Evolutionary conservation across 64 coral and sea anemone species (phyloP).

Genomic region (Platygyra sinensis): DNA sequence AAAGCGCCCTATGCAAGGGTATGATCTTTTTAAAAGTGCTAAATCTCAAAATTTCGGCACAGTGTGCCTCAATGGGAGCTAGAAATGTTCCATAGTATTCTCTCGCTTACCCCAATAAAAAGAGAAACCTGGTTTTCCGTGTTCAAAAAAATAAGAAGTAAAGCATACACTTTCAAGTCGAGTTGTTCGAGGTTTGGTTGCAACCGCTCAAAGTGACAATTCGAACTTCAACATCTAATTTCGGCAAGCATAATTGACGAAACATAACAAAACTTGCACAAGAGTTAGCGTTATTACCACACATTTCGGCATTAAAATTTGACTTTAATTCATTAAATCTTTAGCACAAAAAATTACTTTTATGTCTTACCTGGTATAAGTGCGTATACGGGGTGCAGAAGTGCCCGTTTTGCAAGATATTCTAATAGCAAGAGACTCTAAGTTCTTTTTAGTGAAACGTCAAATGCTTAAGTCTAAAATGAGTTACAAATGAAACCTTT

Average conservation of each 20-base stretch:
- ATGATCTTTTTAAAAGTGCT: too few species aligned
- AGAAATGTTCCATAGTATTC: too few species aligned
- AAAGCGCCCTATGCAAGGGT: too few species aligned
- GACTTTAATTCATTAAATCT: slow-evolving; percentile 18
- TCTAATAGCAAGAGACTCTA: slow-evolving; percentile 35
- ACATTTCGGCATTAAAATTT: slow-evolving; percentile 37
- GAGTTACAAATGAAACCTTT: slow-evolving; percentile 24
- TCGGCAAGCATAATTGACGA: slow-evolving; percentile 4
- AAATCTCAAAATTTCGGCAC: too few species aligned
- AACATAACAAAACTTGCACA: slow-evolving; percentile 11
- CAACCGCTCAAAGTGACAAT: slow-evolving; percentile 26
- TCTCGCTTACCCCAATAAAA: too few species aligned
- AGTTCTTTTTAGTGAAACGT: slow-evolving; percentile 37
- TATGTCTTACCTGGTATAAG: slow-evolving; percentile 19
- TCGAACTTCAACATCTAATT: slow-evolving; percentile 33
- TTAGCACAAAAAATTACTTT: slow-evolving; percentile 11
- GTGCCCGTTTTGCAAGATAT: slow-evolving; percentile 52
- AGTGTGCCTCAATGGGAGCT: too few species aligned
- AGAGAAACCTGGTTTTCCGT: too few species aligned
- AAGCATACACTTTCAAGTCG: slow-evolving; percentile 43
- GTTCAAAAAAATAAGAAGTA: slow-evolving; percentile 30
- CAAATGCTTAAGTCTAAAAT: slow-evolving; percentile 35
- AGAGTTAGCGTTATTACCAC: slow-evolving; percentile 30
- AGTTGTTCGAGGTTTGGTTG: slow-evolving; percentile 38
- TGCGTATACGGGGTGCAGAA: slow-evolving; percentile 12